These are phyloP conservation scores for Coelinius sp. DNA, from an alignment of 2,888 invertebrate genomes.

Conservation along the genomic window DNA sequence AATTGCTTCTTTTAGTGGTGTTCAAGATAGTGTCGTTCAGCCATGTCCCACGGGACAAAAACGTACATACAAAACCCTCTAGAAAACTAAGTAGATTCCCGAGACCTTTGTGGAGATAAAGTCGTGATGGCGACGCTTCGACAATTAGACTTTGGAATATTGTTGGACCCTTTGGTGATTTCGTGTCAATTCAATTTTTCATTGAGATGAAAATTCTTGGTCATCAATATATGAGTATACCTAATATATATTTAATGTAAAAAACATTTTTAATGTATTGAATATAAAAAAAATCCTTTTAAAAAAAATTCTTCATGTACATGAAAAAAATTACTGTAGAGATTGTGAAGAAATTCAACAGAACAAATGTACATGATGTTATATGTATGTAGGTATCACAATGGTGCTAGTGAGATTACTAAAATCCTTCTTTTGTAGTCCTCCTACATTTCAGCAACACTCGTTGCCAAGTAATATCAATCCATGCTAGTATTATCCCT, in stretches of 20 bases:
- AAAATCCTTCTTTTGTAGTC: slow-evolving; percentile 63
- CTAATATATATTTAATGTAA: no score
- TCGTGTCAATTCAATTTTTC: slow-evolving; percentile 49
- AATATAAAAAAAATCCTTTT: background rate
- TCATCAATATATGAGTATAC: no score
- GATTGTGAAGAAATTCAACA: background rate
- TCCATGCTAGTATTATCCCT: slow-evolving; percentile 58
- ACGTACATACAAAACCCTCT: slow-evolving; percentile 50
- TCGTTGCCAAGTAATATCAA: slow-evolving; percentile 58
- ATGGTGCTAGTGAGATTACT: slow-evolving; percentile 68
- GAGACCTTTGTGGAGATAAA: slow-evolving; percentile 56
- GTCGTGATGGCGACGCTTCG: slow-evolving; percentile 44
- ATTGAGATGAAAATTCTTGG: no score
- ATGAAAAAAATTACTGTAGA: background rate
- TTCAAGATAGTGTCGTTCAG: slow-evolving; percentile 39
- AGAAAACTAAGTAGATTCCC: slow-evolving; percentile 63
- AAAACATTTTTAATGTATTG: no score
- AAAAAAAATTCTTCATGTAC: background rate
- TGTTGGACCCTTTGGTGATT: slow-evolving; percentile 44
- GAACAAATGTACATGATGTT: no score
- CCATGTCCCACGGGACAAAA: slow-evolving; percentile 55
- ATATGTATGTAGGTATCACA: slow-evolving; percentile 63
- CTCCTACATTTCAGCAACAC: slow-evolving; percentile 60
- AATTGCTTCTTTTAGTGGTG: slow-evolving; percentile 65
- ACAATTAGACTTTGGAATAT: slow-evolving; percentile 46